Base-by-base conservation (phyloP, 2,797 vertebrate species). In the Myotis vivesi region DNA sequence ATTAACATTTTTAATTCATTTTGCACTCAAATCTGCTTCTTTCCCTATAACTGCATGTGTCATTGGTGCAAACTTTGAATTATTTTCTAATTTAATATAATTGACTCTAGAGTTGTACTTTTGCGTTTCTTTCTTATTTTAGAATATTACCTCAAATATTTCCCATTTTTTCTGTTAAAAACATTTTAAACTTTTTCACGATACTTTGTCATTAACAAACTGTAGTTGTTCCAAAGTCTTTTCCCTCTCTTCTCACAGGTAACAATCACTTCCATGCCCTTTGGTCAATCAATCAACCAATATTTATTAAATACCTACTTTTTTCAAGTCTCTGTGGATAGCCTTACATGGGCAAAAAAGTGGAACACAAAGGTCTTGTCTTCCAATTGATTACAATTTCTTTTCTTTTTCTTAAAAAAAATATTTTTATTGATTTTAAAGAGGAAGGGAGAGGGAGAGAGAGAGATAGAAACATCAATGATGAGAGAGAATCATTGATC, bases 51-150 rank as follows among this genome's bases (percentile, higher is more conserved):
- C 15, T 55, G 68, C 55, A 91, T 62, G 38, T 49, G 72, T 77
- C 59, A 69, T 30, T 88, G 64, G 6, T 89, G 17, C 59, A 28
- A 94, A 83, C 28, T 76, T 87, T 73, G 19, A 5, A 20, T 17
- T 82, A 73, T 89, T 82, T 87, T 79, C 71, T 55, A 22, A 81
- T 92, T 89, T 95, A 88, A 91, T 57, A 44, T 86, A 73, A 9
- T 66, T 68, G 55, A 95, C 7, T 75, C 38, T 33, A 79, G 57
- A 91, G 6, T 90, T 69, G 33, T 62, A 33, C 28, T 73, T 92
- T 75, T 76, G 30, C 2, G 3, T 81, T 94, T 20, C 77, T 90
- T 82, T 22, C 55, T 81, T 92, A 36, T 79, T 86, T 92, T 94
- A 94, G 28, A 92, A 49, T 92, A 73, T 90, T 80, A 80, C 16